These are phyloP conservation scores for Lymantria dispar DNA, from an alignment of 2,888 invertebrate species.

Conservation along the genomic window DNA sequence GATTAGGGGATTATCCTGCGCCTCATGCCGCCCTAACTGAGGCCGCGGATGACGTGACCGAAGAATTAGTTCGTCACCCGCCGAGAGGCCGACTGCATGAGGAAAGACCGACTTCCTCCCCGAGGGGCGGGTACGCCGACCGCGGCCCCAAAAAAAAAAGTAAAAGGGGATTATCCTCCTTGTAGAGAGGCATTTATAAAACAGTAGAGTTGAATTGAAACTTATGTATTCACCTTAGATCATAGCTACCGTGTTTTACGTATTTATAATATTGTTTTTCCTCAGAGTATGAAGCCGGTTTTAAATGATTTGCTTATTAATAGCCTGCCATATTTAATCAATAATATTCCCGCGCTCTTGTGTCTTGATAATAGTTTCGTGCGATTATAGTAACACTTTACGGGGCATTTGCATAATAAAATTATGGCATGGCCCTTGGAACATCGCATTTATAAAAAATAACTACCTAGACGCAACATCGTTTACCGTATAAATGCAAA, in stretches of 20 bases:
- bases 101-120: no score
- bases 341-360: constrained; percentile 54
- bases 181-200: no score
- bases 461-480: constrained; percentile 38
- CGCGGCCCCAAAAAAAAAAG: no score
- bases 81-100: no score
- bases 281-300: background rate
- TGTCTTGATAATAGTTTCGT: constrained; percentile 54
- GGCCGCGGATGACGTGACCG: no score
- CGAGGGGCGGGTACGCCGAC: no score
- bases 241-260: background rate
- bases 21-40: no score
- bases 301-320: constrained; percentile 7
- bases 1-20: no score
- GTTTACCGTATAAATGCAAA: constrained; percentile 56
- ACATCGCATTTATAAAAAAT: constrained; percentile 57
- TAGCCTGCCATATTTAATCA: constrained; percentile 46
- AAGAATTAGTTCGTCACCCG: no score
- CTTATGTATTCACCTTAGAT: no score
- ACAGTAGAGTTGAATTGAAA: no score
- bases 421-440: constrained; percentile 54
- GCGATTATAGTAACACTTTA: constrained; percentile 79
- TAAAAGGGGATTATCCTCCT: no score
- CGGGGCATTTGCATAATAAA: constrained; percentile 79
- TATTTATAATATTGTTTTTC: constrained; percentile 1